phyloP scores from a whole-genome alignment of 2,888 invertebrate genomes.

The Mesopsocus fuscifrons region DNA sequence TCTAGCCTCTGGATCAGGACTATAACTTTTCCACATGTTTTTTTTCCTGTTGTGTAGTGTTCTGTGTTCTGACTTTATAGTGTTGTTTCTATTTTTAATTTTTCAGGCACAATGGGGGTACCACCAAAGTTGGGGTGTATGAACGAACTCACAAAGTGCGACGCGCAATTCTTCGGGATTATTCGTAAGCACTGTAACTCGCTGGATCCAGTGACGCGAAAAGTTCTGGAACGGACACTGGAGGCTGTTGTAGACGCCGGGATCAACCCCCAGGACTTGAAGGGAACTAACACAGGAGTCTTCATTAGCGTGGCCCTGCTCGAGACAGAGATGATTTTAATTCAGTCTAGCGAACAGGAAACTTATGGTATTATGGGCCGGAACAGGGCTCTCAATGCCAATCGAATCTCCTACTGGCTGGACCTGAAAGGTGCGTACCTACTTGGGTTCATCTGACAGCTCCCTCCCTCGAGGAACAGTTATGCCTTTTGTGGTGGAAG shows the following conservation, averaged over 20 bases:
- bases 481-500: too few species aligned
- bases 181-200: slow-evolving; percentile 26
- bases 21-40: too few species aligned
- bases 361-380: slow-evolving; percentile 51
- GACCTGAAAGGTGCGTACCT: slow-evolving; percentile 33
- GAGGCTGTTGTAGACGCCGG: slow-evolving; percentile 30
- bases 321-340: slow-evolving; percentile 24
- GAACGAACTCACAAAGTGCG: slow-evolving; percentile 23
- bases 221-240: slow-evolving; percentile 26
- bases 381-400: slow-evolving; percentile 37
- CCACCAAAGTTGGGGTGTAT: too few species aligned
- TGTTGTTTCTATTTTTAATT: too few species aligned
- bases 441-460: too few species aligned
- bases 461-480: too few species aligned
- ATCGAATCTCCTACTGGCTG: slow-evolving; percentile 37
- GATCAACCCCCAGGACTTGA: slow-evolving; percentile 25
- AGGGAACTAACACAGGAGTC: slow-evolving; percentile 26
- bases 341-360: slow-evolving; percentile 14
- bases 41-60: too few species aligned
- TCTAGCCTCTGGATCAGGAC: too few species aligned
- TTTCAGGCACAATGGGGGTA: too few species aligned
- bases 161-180: slow-evolving; percentile 29
- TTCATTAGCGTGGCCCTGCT: slow-evolving; percentile 27
- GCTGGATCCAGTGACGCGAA: slow-evolving; percentile 29
- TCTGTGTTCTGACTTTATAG: too few species aligned